A percentile compares a stretch with the other conserved stretches of the same genome.
phyloP scores from a whole-genome alignment of 2,888 invertebrate species.

The Nemapogon koenigi region DNA sequence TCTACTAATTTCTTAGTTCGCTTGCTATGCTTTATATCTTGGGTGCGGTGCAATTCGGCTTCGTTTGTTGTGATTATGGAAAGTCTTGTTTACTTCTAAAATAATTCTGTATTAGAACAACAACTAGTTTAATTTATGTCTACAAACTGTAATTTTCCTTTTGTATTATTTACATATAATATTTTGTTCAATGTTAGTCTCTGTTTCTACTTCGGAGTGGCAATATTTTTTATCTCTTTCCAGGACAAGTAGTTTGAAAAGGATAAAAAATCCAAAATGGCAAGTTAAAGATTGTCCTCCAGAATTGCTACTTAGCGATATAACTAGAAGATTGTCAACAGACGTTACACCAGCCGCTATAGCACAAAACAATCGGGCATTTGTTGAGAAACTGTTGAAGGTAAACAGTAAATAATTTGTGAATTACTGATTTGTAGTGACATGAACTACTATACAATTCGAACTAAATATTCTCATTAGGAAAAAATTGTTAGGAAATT shows the following conservation, averaged over 20 bases:
- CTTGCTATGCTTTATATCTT: too few species aligned
- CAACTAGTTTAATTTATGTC: too few species aligned
- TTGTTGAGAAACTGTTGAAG: constrained; percentile 96
- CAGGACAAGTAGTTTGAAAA: constrained; percentile 66
- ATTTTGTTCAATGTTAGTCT: not conserved
- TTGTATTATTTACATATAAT: not conserved
- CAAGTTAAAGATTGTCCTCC: constrained; percentile 68
- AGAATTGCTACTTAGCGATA: constrained; percentile 50
- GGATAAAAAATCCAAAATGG: constrained; percentile 69
- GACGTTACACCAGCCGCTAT: constrained; percentile 86
- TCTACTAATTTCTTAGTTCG: too few species aligned
- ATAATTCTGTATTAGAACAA: too few species aligned
- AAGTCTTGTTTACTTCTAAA: too few species aligned
- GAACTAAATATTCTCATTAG: too few species aligned
- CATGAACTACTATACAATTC: too few species aligned
- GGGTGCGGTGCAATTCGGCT: too few species aligned
- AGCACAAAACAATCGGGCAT: constrained; percentile 96
- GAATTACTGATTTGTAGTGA: too few species aligned
- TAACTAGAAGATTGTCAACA: constrained; percentile 63
- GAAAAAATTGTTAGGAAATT: too few species aligned
- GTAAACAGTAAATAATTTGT: constrained; percentile 57
- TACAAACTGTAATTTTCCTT: too few species aligned
- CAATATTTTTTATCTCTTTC: constrained; percentile 18
- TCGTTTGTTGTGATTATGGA: too few species aligned
- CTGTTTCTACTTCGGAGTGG: not conserved